Percentiles rank a stretch among this genome's conserved stretches.
Conservation (phyloP, 2,888 invertebrate genomes). For the Leucophenga maculata region DNA sequence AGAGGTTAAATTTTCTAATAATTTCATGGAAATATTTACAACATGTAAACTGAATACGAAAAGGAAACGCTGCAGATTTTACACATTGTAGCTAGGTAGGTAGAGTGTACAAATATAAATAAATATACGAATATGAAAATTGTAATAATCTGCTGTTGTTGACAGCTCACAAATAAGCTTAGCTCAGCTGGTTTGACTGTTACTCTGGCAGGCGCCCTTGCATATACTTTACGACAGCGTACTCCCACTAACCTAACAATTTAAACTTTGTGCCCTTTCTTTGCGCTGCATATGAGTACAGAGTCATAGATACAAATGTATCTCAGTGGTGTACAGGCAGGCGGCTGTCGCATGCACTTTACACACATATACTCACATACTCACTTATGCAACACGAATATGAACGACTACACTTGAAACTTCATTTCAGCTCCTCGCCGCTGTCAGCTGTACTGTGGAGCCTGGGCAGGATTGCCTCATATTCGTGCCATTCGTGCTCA, state of each 20-base stretch:
- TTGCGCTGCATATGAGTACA: not conserved
- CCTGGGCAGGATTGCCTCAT: not conserved
- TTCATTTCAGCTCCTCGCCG: too few species aligned
- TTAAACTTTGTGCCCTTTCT: not conserved
- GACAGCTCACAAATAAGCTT: constrained; percentile 23
- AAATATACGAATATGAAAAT: not conserved
- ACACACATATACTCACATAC: not conserved
- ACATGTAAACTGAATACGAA: not conserved
- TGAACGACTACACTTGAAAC: not conserved
- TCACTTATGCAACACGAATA: not conserved
- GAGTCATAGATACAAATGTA: not conserved
- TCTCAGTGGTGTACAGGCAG: too few species aligned
- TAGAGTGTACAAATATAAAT: not conserved
- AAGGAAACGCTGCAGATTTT: not conserved
- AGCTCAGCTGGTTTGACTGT: constrained; percentile 16
- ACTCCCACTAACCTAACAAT: not conserved
- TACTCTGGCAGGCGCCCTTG: not conserved
- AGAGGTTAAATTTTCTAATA: constrained; percentile 7
- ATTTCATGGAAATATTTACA: constrained; percentile 5
- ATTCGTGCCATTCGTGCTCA: constrained; percentile 15
- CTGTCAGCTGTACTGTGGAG: too few species aligned
- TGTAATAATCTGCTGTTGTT: constrained; percentile 18
- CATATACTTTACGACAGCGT: too few species aligned
- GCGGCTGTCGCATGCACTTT: too few species aligned
- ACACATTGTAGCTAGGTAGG: too few species aligned